phyloP scores from a whole-genome alignment of 2,113 vertebrate genomes.

The Hyperopisus bebe region DNA sequence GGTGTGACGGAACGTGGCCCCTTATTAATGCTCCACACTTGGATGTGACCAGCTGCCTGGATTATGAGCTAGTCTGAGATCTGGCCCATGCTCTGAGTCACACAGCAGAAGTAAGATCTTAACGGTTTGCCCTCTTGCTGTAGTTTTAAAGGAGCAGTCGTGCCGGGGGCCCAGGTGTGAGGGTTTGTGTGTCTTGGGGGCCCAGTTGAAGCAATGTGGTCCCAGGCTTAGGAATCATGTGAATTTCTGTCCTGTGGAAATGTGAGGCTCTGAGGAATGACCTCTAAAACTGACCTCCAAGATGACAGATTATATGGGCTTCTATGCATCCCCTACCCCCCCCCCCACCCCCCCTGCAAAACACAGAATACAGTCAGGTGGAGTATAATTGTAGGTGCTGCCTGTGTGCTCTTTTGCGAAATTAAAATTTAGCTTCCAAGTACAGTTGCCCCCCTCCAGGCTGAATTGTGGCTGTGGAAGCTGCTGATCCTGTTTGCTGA shows the following conservation, averaged over 20 bases:
- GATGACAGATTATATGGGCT: neutral
- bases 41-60: neutral
- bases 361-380: neutral
- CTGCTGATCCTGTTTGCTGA: neutral
- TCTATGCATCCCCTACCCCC: neutral
- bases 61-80: neutral
- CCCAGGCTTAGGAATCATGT: neutral
- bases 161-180: neutral
- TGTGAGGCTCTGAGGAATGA: no score
- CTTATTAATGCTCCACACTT: neutral
- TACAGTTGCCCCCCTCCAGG: conserved; percentile 21
- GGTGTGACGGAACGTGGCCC: neutral
- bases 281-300: neutral
- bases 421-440: conserved; percentile 30
- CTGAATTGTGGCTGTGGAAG: neutral
- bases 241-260: neutral
- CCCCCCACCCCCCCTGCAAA: neutral
- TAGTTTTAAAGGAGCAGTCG: neutral
- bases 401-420: conserved; percentile 25
- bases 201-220: neutral
- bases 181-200: neutral
- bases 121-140: neutral
- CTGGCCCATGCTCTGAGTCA: neutral
- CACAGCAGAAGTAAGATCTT: neutral
- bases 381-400: neutral